Base-by-base conservation (phyloP, 2,888 invertebrate species). In the Ophraella communa region DNA sequence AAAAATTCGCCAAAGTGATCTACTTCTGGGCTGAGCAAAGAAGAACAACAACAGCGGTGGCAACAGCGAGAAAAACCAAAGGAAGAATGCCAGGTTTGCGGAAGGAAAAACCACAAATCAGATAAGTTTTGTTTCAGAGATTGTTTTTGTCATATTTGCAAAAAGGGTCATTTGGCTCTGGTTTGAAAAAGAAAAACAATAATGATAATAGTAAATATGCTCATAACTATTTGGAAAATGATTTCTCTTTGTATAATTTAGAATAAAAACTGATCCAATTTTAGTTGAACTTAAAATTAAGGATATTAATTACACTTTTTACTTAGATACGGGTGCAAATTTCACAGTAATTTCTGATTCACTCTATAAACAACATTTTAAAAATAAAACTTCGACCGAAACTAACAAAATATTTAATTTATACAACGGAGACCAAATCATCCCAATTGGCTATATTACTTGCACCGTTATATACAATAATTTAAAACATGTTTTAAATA, bases 81-180 rank as follows among this genome's bases (percentile, higher is more conserved):
- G 21, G 47, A 21, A 20, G 24, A 51, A 49, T 58, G 58, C 21
- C 10, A 4, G 10, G 51, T 58, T 10, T 58, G 35, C 21, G 35
- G 58, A 10, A 18, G 39, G 35, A 45, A 33, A 18, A 58, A 58
- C 35, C 58, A 49, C 18, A 44, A 14, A 10, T 11, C 1, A 33
- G 51, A 17, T 30, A 45, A 58, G 51, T 49, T 49, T 58, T 33
- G 20, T n/a, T 51, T 30, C 33, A 7, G 51, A 33, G 35, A 58
- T 27, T 58, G 21, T 58, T 58, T 47, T 33, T 58, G 49, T 49
- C 51, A 35, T 51, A 49, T 58, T 18, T 58, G 58, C 11, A 35
- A 49, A 18, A 49, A 21, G 20, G 17, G 33, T 47, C 35, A 35
- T 35, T 35, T 35, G 35, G 3, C 35, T 35, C 35, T 11, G 35